Evolutionary conservation across 2,113 vertebrate species (phyloP).

Genomic region (Xenopus borealis): DNA sequence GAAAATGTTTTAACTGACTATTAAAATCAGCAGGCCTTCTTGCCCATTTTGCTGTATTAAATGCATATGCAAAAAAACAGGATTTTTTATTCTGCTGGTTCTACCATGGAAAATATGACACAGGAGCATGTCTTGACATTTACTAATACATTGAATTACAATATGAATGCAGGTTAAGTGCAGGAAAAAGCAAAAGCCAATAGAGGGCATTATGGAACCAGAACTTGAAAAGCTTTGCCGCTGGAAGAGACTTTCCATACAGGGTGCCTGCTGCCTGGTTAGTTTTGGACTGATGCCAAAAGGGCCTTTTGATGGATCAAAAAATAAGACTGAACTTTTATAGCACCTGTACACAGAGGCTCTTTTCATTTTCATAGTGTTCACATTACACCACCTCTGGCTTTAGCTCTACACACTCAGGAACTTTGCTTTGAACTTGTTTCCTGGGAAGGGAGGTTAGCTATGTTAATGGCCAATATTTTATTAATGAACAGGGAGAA

Average conservation of each 20-base stretch:
- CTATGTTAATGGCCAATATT: conserved; percentile 66
- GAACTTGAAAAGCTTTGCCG: not conserved
- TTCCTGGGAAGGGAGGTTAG: conserved; percentile 70
- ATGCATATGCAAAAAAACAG: too few species aligned
- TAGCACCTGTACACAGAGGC: conserved; percentile 69
- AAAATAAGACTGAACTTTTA: conserved; percentile 56
- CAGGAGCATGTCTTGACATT: too few species aligned
- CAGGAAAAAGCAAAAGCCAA: not conserved
- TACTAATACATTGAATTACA: not conserved
- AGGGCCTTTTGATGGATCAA: conserved; percentile 61
- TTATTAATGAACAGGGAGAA: conserved; percentile 37
- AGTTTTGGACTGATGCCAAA: conserved; percentile 67
- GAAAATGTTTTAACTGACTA: too few species aligned
- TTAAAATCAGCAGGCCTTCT: too few species aligned
- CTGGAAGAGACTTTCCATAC: not conserved
- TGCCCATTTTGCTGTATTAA: too few species aligned
- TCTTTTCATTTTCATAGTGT: conserved; percentile 64
- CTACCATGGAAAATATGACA: too few species aligned
- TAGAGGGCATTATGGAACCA: conserved; percentile 3
- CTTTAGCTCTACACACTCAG: conserved; percentile 63
- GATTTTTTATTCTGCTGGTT: too few species aligned
- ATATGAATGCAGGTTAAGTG: not conserved
- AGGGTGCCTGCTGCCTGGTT: conserved; percentile 60
- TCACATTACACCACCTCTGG: conserved; percentile 67
- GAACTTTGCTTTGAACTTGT: conserved; percentile 69